These are phyloP conservation scores for Papilio elwesi DNA, from an alignment of 2,888 invertebrate genomes.

Conservation along the genomic window DNA sequence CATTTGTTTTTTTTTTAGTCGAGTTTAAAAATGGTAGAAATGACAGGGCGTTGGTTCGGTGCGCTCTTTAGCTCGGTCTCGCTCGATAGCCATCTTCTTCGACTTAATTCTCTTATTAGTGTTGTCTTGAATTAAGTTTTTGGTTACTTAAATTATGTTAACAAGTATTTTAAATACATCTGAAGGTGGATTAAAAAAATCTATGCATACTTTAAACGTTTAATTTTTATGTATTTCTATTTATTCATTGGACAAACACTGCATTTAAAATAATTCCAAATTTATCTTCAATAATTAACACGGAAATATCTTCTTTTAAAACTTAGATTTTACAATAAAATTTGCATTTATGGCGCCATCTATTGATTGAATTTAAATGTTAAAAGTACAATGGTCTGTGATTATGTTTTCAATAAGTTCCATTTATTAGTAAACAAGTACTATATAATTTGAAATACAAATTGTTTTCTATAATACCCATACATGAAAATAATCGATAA, in stretches of 20 bases:
- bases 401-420: too few species aligned
- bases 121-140: constrained; percentile 58
- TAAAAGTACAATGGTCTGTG: too few species aligned
- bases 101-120: constrained; percentile 55
- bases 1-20: constrained; percentile 50
- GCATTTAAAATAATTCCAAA: too few species aligned
- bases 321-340: neutral
- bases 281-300: too few species aligned
- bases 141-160: constrained; percentile 6
- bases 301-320: too few species aligned
- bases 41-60: constrained; percentile 68
- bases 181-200: neutral
- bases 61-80: constrained; percentile 63
- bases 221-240: too few species aligned
- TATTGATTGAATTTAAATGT: neutral
- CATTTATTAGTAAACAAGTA: too few species aligned
- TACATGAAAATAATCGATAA: neutral
- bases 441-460: too few species aligned
- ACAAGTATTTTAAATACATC: constrained; percentile 3
- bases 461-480: too few species aligned
- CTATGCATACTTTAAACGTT: neutral
- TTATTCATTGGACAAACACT: too few species aligned
- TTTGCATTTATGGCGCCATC: constrained; percentile 19
- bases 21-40: constrained; percentile 67
- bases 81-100: constrained; percentile 64